Base-by-base conservation (phyloP, 1,140 invertebrate species). In the Samia ricini region DNA sequence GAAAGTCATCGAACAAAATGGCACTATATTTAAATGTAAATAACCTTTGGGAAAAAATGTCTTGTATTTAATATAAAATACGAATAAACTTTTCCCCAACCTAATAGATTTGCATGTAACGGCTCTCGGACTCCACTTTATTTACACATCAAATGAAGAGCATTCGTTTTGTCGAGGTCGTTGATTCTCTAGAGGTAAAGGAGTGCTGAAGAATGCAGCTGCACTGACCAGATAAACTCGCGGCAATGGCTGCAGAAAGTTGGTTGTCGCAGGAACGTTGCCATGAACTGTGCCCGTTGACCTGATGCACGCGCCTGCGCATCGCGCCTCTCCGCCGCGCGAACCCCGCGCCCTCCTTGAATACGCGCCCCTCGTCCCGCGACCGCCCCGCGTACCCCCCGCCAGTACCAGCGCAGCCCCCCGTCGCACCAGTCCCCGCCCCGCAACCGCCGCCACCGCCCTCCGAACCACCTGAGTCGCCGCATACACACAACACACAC, bases 211-310 rank as follows among this genome's bases (percentile, higher is more conserved):
- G 0, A 10, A 29, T 5, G 10, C 20, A 0, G 12, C 20, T 18
- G 52, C 61, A 23, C n/a, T 70, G 8, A 85, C 85, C 85, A 88
- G 57, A 88, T 85, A 71, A 99, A 99, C 91, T 99, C 97, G 69
- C 95, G 94, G 92, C 98, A 99, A 91, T 99, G 97, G 77, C 97
- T 98, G 93, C 98, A 99, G 91, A 99, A 99, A 72, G 99, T 99
- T 63, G 99, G 99, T 91, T 99, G 99, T 56, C 97, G 94, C 67
- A 99, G 94, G 89, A 99, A 99, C 59, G 99, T 99, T 59, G 99
- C 98, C 99, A 99, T 99, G 91, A 99, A 99, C 92, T 99, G 92
- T 99, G 98, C 56, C 98, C 98, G 91, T 99, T 98, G 71, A 99
- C 96, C 92, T 98, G 98, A 91, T 99, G 98, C 61, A 99, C 97